These are phyloP conservation scores for Pseudomugil gertrudae DNA, from an alignment of 2,797 vertebrate species.

Conservation along the genomic window DNA sequence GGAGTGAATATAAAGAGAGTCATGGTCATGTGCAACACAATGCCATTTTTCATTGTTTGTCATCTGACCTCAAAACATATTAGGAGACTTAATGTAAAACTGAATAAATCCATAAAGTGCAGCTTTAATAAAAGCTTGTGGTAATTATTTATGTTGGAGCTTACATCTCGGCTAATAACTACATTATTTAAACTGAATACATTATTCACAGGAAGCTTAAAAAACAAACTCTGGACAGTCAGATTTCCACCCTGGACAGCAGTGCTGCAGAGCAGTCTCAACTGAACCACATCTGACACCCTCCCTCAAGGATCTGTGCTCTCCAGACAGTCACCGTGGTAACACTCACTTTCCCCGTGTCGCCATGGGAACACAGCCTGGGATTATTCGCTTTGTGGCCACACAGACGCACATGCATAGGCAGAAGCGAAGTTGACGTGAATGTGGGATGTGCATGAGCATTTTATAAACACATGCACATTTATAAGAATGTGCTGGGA, in stretches of 20 bases:
- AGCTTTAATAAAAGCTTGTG: constrained; percentile 2
- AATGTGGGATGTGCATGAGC: constrained; percentile 1
- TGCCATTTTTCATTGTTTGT: background rate
- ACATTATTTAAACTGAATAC: background rate
- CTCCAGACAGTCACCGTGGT: constrained; percentile 69
- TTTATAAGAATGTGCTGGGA: background rate
- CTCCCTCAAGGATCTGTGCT: constrained; percentile 51
- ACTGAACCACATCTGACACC: constrained; percentile 43
- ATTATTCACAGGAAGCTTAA: constrained; percentile 11
- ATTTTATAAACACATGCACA: background rate
- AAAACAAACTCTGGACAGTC: constrained; percentile 14
- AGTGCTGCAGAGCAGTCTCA: constrained; percentile 21
- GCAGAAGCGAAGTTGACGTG: constrained; percentile 6
- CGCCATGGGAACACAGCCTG: constrained; percentile 74
- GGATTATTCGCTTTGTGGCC: constrained; percentile 58
- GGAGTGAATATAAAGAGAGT: background rate
- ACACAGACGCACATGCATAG: constrained; percentile 19
- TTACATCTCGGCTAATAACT: background rate
- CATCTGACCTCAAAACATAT: background rate
- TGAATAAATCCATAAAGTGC: background rate
- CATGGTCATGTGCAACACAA: background rate
- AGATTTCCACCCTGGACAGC: constrained; percentile 24
- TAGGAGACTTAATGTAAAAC: background rate
- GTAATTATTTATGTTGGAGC: background rate
- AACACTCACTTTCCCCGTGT: constrained; percentile 73